Conservation (phyloP, 2,888 invertebrate genomes). For the Polymixis lichenea region DNA sequence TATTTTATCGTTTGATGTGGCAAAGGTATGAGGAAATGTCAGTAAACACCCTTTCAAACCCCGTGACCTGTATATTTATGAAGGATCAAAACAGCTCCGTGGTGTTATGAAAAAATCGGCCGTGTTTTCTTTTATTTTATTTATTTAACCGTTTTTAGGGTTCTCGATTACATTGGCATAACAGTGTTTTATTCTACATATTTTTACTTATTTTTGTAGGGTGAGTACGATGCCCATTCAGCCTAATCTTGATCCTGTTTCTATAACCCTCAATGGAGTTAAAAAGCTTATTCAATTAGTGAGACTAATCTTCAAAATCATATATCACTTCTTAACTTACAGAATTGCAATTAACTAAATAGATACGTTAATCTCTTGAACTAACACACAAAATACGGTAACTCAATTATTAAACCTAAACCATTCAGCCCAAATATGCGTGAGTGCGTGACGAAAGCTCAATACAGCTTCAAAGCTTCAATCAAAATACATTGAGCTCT, state of each 20-base stretch:
- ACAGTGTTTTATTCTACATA: not conserved
- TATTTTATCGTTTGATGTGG: slow-evolving; percentile 57
- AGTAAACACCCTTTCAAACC: slow-evolving; percentile 58
- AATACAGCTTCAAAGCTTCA: slow-evolving; percentile 1
- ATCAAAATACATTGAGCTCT: slow-evolving; percentile 36
- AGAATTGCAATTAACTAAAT: slow-evolving; percentile 2
- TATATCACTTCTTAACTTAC: not conserved
- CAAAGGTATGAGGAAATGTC: slow-evolving; percentile 50
- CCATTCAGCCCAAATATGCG: not conserved
- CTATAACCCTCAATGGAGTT: not conserved
- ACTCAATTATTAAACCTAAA: not conserved
- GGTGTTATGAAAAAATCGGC: slow-evolving; percentile 36
- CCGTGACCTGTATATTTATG: slow-evolving; percentile 53
- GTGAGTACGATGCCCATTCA: not conserved
- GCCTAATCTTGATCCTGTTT: not conserved
- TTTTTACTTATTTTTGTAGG: too few relatives aligned
- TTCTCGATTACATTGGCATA: not conserved
- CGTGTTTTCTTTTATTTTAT: slow-evolving; percentile 21
- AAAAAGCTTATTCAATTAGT: not conserved
- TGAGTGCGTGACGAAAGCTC: not conserved
- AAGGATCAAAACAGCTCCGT: slow-evolving; percentile 45
- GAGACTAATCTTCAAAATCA: not conserved
- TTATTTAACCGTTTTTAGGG: not conserved
- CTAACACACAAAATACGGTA: not conserved
- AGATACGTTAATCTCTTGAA: slow-evolving; percentile 5